A percentile compares a stretch with the other conserved stretches of the same genome.
phyloP scores from a whole-genome alignment of 2,888 invertebrate genomes.

The Diabrotica balteata region DNA sequence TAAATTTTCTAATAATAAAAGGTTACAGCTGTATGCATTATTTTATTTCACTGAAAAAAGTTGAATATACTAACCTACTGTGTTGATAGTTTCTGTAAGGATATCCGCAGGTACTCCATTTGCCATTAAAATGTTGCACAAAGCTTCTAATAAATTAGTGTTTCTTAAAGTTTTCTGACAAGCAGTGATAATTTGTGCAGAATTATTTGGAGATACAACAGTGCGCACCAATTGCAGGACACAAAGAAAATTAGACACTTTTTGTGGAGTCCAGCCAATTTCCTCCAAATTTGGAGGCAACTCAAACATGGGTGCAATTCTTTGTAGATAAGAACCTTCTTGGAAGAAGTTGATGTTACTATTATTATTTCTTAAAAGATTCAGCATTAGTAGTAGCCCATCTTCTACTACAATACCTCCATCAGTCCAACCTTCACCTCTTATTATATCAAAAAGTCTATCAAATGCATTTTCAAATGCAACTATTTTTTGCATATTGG shows the following conservation, averaged over 20 bases:
- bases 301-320: slow-evolving; percentile 86
- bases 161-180: slow-evolving; percentile 91
- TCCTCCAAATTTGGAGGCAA: slow-evolving; percentile 76
- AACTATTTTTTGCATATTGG: slow-evolving; percentile 98
- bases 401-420: slow-evolving; percentile 99
- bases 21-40: too few relatives aligned
- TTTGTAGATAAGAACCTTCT: slow-evolving; percentile 95
- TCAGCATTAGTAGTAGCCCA: slow-evolving; percentile 90
- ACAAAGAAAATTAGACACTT: slow-evolving; percentile 92
- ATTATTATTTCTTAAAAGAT: slow-evolving; percentile 91
- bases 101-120: slow-evolving; percentile 97
- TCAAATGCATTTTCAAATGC: slow-evolving; percentile 99
- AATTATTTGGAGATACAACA: slow-evolving; percentile 92
- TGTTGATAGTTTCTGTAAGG: slow-evolving; percentile 93
- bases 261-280: slow-evolving; percentile 89
- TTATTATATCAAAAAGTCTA: slow-evolving; percentile 90
- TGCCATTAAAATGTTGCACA: slow-evolving; percentile 93
- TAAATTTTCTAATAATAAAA: too few relatives aligned
- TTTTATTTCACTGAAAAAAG: not conserved
- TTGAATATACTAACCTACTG: slow-evolving; percentile 68
- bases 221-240: slow-evolving; percentile 90
- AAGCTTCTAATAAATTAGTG: slow-evolving; percentile 79
- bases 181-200: slow-evolving; percentile 76
- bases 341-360: slow-evolving; percentile 99
- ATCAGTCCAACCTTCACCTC: slow-evolving; percentile 72